Evolutionary conservation across 2,113 vertebrate species (phyloP).

Genomic region (Chelonoidis abingdonii): DNA sequence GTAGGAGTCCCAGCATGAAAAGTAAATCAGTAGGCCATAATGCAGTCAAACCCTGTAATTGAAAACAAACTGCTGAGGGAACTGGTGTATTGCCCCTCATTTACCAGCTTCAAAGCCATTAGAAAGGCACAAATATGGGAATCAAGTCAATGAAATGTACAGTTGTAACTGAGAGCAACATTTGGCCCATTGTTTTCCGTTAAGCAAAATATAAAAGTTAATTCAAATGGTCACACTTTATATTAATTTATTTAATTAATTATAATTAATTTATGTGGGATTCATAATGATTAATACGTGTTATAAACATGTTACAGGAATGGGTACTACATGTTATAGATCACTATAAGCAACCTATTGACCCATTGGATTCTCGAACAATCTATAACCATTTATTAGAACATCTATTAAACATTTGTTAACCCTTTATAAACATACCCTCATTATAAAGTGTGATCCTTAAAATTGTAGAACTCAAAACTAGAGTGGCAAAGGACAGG

Average conservation of each 20-base stretch:
- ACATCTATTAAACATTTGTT: not conserved
- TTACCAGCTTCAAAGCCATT: conserved; percentile 29
- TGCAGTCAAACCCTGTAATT: not conserved
- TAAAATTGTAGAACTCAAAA: not conserved
- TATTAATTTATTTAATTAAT: not conserved
- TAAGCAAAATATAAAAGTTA: not conserved
- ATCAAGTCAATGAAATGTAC: not conserved
- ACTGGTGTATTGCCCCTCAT: not conserved
- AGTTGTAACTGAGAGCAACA: not conserved
- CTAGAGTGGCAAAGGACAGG: not conserved
- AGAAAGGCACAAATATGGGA: not conserved
- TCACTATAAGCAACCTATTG: not conserved
- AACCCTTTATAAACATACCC: not conserved
- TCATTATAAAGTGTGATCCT: not conserved
- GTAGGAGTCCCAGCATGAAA: not conserved
- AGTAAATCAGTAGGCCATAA: conserved; percentile 15
- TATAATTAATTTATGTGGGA: not conserved
- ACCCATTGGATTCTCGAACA: not conserved
- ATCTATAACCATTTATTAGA: not conserved
- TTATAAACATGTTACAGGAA: not conserved
- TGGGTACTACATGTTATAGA: not conserved
- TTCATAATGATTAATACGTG: not conserved
- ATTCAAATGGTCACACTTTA: not conserved
- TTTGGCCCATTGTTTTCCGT: not conserved
- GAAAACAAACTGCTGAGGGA: conserved; percentile 18